A percentile compares a stretch with the other conserved stretches of the same genome.
Evolutionary conservation across 1,140 invertebrate species (phyloP).

Genomic region (Lethocerus indicus): DNA sequence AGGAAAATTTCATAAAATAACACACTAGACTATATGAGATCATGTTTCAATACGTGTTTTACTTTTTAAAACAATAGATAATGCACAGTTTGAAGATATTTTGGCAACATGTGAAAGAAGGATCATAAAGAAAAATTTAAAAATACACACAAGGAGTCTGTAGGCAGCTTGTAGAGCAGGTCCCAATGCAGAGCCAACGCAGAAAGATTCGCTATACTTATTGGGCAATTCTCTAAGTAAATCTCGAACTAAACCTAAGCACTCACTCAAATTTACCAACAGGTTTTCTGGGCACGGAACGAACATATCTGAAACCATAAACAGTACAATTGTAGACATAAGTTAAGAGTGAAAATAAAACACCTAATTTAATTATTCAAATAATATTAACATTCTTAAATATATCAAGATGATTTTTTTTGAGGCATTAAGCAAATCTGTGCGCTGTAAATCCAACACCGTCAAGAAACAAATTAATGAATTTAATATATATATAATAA

Average conservation of each 20-base stretch:
- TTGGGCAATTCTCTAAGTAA: constrained; percentile 65
- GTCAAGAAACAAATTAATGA: not conserved
- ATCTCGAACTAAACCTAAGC: constrained; percentile 59
- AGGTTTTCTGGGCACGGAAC: constrained; percentile 79
- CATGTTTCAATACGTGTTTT: too few species aligned
- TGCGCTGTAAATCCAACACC: too few species aligned
- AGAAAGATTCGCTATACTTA: constrained; percentile 54
- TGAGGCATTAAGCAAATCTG: too few species aligned
- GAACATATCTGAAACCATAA: constrained; percentile 57
- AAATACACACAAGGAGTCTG: constrained; percentile 62
- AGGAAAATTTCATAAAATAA: too few species aligned
- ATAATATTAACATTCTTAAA: too few species aligned
- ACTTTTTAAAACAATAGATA: too few species aligned
- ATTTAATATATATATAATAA: not conserved
- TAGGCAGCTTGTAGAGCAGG: constrained; percentile 82
- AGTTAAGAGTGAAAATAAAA: not conserved
- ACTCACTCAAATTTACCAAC: constrained; percentile 80
- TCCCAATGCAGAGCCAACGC: constrained; percentile 71
- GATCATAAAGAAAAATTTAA: too few species aligned
- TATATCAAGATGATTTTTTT: too few species aligned
- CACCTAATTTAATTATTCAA: not conserved
- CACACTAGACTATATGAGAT: too few species aligned
- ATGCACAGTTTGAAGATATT: too few species aligned
- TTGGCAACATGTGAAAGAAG: too few species aligned
- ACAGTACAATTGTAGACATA: too few species aligned